Base-by-base conservation (phyloP, 2,888 invertebrate genomes). In the Lissonota sp. region DNA sequence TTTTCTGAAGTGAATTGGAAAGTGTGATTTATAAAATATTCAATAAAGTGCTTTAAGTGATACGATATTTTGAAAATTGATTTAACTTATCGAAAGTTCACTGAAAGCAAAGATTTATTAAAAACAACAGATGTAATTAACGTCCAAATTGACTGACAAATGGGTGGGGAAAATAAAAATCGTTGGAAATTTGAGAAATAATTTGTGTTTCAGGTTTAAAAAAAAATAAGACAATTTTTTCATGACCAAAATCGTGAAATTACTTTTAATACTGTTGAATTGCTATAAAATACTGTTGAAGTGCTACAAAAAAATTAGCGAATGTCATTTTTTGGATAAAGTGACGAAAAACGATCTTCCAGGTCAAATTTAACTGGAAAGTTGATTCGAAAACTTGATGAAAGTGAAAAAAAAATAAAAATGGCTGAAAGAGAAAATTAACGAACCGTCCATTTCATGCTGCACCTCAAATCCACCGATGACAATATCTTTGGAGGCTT, bases 401-500 rank as follows among this genome's bases (percentile, higher is more conserved):
- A n/a, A 42, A 12, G 26, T 64, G 44, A 66, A 6, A 8, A 3
- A 40, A 5, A 16, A 57, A 39, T 5, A 40, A 5, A 16, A 57
- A 46, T 42, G 2, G n/a, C n/a, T 26, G 40, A 44, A 10, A 39
- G 10, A 16, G 16, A 51, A 51, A 67, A 12, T 37, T 5, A 39
- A 86, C 84, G 37, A 80, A 90, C 90, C 89, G 83, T 88, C 85
- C 8, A 73, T 6, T 60, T 86, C 87, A 78, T 88, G 76, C 76
- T 80, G 63, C 77, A 83, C 84, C 69, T 89, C 90, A 67, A 89
- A 89, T 42, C 91, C 91, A 86, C 95, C 94, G 84, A 96, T 97
- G 55, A 95, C 93, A 37, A 97, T 96, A 67, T 96, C 96, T 87
- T 95, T 95, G 51, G 86, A 84, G 14, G 84, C 63, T 82, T 94